Percentiles rank a stretch among this genome's conserved stretches.
Evolutionary conservation across 1,140 invertebrate species (phyloP).

Genomic region (Choristoneura fumiferana): DNA sequence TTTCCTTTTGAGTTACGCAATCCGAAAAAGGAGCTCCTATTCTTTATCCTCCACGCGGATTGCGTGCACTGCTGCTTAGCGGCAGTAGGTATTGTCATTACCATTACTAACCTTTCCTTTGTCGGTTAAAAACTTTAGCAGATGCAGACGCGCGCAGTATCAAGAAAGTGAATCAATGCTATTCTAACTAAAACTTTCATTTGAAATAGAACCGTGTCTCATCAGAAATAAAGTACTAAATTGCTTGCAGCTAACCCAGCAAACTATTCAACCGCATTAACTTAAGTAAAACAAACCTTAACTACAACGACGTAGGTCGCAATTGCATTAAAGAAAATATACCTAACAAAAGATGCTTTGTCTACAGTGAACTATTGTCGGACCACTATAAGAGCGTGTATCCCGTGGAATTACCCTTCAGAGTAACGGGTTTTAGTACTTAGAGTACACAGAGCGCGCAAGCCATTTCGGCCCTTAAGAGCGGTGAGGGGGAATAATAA

Average conservation of each 20-base stretch:
- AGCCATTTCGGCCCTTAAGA: conserved; percentile 20
- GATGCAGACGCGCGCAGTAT: no score
- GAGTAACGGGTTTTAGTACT: no score
- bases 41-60: no score
- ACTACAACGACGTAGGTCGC: neutral
- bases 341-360: conserved; percentile 5
- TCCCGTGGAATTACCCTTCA: neutral
- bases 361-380: conserved; percentile 3
- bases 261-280: neutral
- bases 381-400: neutral
- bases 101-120: no score
- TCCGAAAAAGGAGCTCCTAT: no score
- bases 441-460: neutral
- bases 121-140: no score
- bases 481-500: conserved; percentile 27
- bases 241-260: neutral
- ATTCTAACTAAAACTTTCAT: no score
- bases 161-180: no score
- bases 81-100: no score
- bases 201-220: no score
- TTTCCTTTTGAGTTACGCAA: no score
- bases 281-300: neutral
- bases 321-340: neutral
- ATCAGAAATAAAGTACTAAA: neutral
- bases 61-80: no score